Evolutionary conservation across 2,888 invertebrate genomes (phyloP).

Genomic region (Pimpla rufipes): DNA sequence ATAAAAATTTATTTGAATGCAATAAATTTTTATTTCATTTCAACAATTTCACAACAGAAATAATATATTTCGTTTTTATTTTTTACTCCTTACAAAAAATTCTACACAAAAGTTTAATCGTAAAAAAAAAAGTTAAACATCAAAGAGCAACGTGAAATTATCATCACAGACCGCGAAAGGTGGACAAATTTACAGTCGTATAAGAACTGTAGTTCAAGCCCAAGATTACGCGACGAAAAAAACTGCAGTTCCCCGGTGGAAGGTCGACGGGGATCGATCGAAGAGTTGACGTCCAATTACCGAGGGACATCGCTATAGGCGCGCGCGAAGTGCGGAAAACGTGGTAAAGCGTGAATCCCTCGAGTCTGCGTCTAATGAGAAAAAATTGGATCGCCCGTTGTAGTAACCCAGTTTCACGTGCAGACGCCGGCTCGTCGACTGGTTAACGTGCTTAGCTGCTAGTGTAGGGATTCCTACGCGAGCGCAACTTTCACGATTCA

Average conservation of each 20-base stretch:
- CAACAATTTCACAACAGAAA: too few species aligned
- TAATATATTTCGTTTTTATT: too few species aligned
- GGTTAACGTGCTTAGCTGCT: constrained; percentile 61
- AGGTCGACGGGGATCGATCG: constrained; percentile 47
- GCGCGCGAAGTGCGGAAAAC: constrained; percentile 21
- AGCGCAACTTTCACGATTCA: constrained; percentile 55
- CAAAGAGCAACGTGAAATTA: background rate
- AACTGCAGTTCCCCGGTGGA: background rate
- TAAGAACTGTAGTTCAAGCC: background rate
- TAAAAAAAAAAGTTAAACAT: background rate
- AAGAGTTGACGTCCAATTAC: constrained; percentile 13
- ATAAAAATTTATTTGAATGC: too few species aligned
- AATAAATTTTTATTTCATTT: too few species aligned
- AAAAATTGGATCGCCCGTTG: constrained; percentile 59
- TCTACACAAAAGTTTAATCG: too few species aligned
- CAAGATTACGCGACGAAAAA: background rate
- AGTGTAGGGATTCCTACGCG: constrained; percentile 58
- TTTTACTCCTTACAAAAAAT: too few species aligned
- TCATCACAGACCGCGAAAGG: background rate
- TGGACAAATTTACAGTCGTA: background rate
- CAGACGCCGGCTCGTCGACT: constrained; percentile 4
- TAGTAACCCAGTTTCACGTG: constrained; percentile 62
- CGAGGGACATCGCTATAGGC: background rate
- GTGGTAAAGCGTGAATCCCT: constrained; percentile 30
- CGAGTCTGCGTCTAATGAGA: constrained; percentile 35